Evolutionary conservation across 2,888 invertebrate species (phyloP).

Genomic region (Drosophila meridionalis): DNA sequence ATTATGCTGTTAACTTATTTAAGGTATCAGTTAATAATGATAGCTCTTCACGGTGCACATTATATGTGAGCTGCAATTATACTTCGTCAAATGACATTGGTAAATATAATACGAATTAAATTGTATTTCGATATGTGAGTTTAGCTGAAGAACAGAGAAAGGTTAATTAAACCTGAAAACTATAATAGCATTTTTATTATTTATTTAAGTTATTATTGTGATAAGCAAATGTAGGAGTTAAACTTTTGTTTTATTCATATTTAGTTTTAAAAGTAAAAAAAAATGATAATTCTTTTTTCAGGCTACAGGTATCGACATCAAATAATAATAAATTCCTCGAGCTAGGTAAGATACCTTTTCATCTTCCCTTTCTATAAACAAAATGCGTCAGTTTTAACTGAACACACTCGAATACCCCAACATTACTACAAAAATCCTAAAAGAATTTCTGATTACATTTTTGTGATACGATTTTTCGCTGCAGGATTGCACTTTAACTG

Average conservation of each 20-base stretch:
- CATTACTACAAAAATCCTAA: neutral
- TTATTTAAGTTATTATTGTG: too few relatives aligned
- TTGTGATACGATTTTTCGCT: conserved; percentile 1
- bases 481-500: conserved; percentile 17
- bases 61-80: conserved; percentile 38
- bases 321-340: neutral
- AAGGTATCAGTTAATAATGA: conserved; percentile 40
- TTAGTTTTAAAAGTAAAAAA: too few relatives aligned
- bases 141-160: neutral
- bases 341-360: neutral
- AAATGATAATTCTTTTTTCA: too few relatives aligned
- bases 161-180: neutral
- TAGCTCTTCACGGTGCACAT: conserved; percentile 35
- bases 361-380: neutral
- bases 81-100: conserved; percentile 7
- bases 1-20: conserved; percentile 25
- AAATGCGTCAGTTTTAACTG: neutral
- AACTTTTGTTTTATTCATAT: too few relatives aligned
- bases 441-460: neutral
- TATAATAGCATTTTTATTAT: too few relatives aligned
- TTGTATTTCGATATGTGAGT: neutral
- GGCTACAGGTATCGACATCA: neutral
- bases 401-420: neutral
- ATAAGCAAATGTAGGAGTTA: too few relatives aligned
- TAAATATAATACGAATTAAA: neutral